Percentiles rank a stretch among this genome's conserved stretches.
Evolutionary conservation across 1,140 invertebrate species (phyloP).

Genomic region (Mamestra configurata): DNA sequence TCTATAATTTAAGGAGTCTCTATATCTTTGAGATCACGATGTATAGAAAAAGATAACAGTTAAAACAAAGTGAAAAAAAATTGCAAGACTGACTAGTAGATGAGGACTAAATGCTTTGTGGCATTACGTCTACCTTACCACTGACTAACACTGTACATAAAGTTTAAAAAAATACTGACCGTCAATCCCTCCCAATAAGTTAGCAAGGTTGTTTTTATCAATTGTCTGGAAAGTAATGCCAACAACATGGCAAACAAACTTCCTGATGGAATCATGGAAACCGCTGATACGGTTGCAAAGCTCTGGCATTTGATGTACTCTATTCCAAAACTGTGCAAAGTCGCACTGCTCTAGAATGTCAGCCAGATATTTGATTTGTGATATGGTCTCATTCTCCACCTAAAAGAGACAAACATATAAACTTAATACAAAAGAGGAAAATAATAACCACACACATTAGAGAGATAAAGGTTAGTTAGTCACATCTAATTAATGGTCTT

Average conservation of each 20-base stretch:
- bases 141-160: neutral
- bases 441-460: too few relatives aligned
- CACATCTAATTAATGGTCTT: too few relatives aligned
- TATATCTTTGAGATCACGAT: too few relatives aligned
- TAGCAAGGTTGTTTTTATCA: slow-evolving; percentile 93
- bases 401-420: slow-evolving; percentile 80
- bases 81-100: too few relatives aligned
- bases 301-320: slow-evolving; percentile 91
- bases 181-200: slow-evolving; percentile 96
- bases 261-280: slow-evolving; percentile 98
- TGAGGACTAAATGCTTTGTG: too few relatives aligned
- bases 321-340: slow-evolving; percentile 96
- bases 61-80: too few relatives aligned
- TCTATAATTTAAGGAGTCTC: too few relatives aligned
- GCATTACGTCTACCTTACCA: too few relatives aligned
- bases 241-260: slow-evolving; percentile 99
- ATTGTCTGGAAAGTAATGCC: slow-evolving; percentile 99
- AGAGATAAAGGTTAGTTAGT: too few relatives aligned
- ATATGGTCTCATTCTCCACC: slow-evolving; percentile 94
- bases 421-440: neutral
- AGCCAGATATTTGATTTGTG: slow-evolving; percentile 95
- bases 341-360: slow-evolving; percentile 97
- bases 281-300: slow-evolving; percentile 93
- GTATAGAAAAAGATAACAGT: too few relatives aligned
- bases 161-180: slow-evolving; percentile 83